Base-by-base conservation (phyloP, 53 echinoderm and acorn worm genomes). In the Apostichopus leukothele region DNA sequence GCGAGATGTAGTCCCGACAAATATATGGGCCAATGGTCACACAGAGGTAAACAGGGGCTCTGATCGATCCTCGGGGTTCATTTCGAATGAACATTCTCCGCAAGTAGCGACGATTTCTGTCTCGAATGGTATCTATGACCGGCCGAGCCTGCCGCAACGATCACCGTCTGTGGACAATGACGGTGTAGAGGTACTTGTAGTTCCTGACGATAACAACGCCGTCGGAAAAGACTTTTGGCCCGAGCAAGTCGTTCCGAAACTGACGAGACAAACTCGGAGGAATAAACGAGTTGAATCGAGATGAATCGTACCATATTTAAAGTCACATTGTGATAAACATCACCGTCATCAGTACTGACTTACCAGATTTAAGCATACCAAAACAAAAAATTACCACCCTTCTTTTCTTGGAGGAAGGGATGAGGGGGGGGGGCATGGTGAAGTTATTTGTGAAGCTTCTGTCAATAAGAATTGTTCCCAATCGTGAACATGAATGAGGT, bases 51-150 rank as follows among this genome's bases (percentile, higher is more conserved):
- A 85, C 50, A 26, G 50, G 9, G 50, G 50, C 20, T 85, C 85
- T 16, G 85, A 85, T 26, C 66, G 67, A 20, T 85, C 85, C 13
- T 85, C 85, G 1, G 85, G 85, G 0, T 85, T 85, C 50, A 67
- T 67, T 25, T 85, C 71, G 50, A 66, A 20, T 50, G 61, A 85
- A 6, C 26, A 85, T 11, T 39, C 68, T 63, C 66, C 84, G 10
- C 20, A 50, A 50, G 50, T 85, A 67, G 26, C 50, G 66, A 85
- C 68, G 25, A 67, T 85, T 50, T 63, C 85, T 10, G 67, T 18
- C 22, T 59, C 81, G 4, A 81, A 81, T 81, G 54, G 81, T 10
- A 81, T 54, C 6, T 21, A 55, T 0, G 81, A 81, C 19, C 13
- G n/a, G 6, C 54, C 57, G n/a, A 5, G 26, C n/a, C 25, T 11